phyloP scores from a whole-genome alignment of 2,113 vertebrate species.

The Trinectes maculatus region DNA sequence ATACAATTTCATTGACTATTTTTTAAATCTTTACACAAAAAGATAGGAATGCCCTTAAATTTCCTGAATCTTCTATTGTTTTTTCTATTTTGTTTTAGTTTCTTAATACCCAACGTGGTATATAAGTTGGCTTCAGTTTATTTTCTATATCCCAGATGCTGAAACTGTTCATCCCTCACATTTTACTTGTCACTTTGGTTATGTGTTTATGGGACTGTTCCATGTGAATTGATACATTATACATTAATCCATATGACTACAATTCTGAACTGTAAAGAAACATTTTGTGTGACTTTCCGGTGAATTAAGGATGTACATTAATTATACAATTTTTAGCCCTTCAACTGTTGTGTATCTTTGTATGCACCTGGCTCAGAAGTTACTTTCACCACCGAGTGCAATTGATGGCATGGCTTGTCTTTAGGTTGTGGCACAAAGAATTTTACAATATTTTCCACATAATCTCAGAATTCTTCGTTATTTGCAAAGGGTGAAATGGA shows the following conservation, averaged over 20 bases:
- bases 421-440: constrained; percentile 52
- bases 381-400: constrained; percentile 53
- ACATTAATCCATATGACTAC: background rate
- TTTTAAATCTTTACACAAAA: background rate
- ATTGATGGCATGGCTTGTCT: constrained; percentile 67
- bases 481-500: constrained; percentile 11
- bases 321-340: background rate
- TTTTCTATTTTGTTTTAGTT: background rate
- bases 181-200: background rate
- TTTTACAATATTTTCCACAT: constrained; percentile 11
- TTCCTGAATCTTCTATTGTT: constrained; percentile 2
- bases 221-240: background rate
- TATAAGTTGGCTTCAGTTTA: background rate
- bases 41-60: constrained; percentile 27
- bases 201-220: background rate
- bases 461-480: constrained; percentile 25
- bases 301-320: background rate
- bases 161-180: background rate
- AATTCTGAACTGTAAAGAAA: background rate
- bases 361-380: constrained; percentile 16
- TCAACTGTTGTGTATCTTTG: background rate
- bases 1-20: background rate
- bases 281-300: background rate
- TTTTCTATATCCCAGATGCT: background rate
- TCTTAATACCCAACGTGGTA: background rate